A percentile compares a stretch with the other conserved stretches of the same genome.
Conservation (phyloP, 2,113 vertebrate genomes). For the Thalassarche chlororhynchos region DNA sequence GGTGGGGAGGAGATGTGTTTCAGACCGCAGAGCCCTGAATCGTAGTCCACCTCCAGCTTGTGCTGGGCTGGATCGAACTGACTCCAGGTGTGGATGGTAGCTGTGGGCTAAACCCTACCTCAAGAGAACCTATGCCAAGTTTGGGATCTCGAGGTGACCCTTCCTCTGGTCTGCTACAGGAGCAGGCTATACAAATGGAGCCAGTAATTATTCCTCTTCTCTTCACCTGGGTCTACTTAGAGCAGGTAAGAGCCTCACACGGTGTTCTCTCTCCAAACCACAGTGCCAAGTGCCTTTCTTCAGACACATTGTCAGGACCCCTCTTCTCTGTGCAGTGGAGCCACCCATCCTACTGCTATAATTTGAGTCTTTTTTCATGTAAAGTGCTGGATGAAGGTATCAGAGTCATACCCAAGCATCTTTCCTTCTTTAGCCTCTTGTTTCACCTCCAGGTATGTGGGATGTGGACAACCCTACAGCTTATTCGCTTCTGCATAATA, state of each 20-base stretch:
- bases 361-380: neutral
- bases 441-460: neutral
- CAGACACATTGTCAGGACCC: neutral
- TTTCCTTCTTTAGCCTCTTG: neutral
- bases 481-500: neutral
- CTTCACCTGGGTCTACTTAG: neutral
- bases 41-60: neutral
- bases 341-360: neutral
- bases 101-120: neutral
- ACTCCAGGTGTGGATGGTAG: neutral
- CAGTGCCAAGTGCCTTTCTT: neutral
- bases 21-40: neutral
- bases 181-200: neutral
- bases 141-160: accelerated
- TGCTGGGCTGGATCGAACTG: neutral
- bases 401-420: neutral
- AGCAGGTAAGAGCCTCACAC: neutral
- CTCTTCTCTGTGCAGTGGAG: neutral
- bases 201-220: neutral
- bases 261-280: neutral
- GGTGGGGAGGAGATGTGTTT: neutral
- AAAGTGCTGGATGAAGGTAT: neutral
- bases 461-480: neutral
- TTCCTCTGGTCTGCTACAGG: neutral
- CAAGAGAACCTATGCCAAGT: neutral